Conservation (phyloP, 1,140 invertebrate genomes). For the Leptinotarsa undecemlineata region DNA sequence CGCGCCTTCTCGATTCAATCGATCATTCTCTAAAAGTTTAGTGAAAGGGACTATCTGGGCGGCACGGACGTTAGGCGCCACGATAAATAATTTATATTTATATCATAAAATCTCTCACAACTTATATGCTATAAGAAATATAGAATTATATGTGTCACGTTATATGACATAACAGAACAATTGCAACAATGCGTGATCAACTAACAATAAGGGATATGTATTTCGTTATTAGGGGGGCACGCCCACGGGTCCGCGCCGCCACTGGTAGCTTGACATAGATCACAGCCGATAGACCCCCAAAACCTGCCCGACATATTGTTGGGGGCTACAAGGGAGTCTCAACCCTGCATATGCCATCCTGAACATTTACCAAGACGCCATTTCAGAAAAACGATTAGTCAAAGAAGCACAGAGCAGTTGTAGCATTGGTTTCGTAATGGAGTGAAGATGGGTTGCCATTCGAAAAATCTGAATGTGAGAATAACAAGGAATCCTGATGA, state of each 20-base stretch:
- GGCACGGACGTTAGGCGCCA: constrained; percentile 24
- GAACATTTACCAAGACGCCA: too few relatives aligned
- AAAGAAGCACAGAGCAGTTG: too few relatives aligned
- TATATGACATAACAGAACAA: constrained; percentile 55
- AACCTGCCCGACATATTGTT: constrained; percentile 29
- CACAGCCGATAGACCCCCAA: constrained; percentile 53
- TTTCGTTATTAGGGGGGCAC: constrained; percentile 53
- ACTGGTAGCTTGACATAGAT: constrained; percentile 51
- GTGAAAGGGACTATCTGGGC: not conserved
- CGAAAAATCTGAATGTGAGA: too few relatives aligned
- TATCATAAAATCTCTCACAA: constrained; percentile 50
- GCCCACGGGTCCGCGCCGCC: constrained; percentile 20
- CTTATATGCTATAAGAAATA: constrained; percentile 54
- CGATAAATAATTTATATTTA: constrained; percentile 46
- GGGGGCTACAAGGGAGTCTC: not conserved
- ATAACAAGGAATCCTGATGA: too few relatives aligned
- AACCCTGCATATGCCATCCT: constrained; percentile 9
- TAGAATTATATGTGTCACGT: constrained; percentile 54
- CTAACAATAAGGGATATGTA: constrained; percentile 58
- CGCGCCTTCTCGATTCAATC: too few relatives aligned
- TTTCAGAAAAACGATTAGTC: too few relatives aligned
- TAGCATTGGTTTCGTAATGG: too few relatives aligned
- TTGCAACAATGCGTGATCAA: constrained; percentile 54
- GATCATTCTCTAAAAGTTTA: too few relatives aligned
- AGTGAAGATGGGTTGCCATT: too few relatives aligned